Evolutionary conservation across 2,797 vertebrate species (phyloP), one percentile per base, ranked within the genome.

Genomic region (Onychomys leucogaster): DNA sequence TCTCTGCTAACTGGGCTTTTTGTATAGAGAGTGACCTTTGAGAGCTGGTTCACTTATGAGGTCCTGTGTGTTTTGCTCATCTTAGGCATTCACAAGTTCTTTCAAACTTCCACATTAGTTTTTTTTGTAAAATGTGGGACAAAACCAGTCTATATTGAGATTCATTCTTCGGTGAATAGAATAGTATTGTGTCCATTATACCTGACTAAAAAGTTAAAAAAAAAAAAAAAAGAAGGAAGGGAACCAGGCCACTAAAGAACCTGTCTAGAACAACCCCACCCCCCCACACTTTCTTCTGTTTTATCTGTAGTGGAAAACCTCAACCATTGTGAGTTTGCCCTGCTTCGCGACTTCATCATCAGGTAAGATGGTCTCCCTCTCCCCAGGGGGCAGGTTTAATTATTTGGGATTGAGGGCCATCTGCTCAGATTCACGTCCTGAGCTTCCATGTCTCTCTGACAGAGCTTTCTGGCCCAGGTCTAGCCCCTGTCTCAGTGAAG

Each of bases 261-360:
- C 49, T 14, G 49, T 14, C 49, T 52, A 52, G n/a, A n/a, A n/a
- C n/a, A n/a, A n/a, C n/a, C n/a, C n/a, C n/a, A n/a, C n/a, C n/a
- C n/a, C n/a, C n/a, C n/a, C n/a, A 76, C 65, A 29, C 43, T 90
- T 73, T 77, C 14, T 92, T 94, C 67, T 94, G 93, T 98, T 93
- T 94, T 96, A 65, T 98, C 98, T 98, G 41, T 98, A 99, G 99
- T 99, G 99, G 99, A 99, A 99, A 99, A 99, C 97, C 98, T 99
- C 97, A 99, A 98, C 98, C 99, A 99, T 98, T 99, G 99, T 98
- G 99, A 99, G 99, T 99, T 99, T 98, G 99, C 99, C 95, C 99
- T 99, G 80, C 99, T 99, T 96, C 99, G 99, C 98, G 99, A 99
- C 98, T 99, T 99, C 98, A 98, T 99, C 97, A 99, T 99, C 98